Evolutionary conservation across 2,888 invertebrate species (phyloP).

Genomic region (Scotopteryx bipunctaria): DNA sequence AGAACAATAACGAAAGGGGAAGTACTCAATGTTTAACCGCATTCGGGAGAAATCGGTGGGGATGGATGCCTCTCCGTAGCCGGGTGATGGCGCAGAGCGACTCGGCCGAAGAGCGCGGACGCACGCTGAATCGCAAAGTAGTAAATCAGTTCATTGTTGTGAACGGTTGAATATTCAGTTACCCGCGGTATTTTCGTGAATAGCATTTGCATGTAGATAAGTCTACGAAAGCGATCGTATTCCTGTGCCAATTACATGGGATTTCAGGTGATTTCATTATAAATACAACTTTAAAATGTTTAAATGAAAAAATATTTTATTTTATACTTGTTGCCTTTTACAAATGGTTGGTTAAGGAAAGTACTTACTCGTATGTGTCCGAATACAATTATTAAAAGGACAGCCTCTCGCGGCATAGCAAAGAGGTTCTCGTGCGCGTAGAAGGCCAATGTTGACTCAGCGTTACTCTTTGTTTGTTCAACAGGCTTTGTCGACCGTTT

Average conservation of each 20-base stretch:
- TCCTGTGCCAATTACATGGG: slow-evolving; percentile 27
- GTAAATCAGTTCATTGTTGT: slow-evolving; percentile 72
- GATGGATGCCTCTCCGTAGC: slow-evolving; percentile 47
- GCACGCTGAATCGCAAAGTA: slow-evolving; percentile 72
- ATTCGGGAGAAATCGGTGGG: slow-evolving; percentile 52
- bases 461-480: slow-evolving; percentile 65
- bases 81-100: slow-evolving; percentile 53
- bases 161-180: slow-evolving; percentile 67
- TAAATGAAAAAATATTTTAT: not conserved
- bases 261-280: slow-evolving; percentile 8
- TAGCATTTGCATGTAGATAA: slow-evolving; percentile 59
- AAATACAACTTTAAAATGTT: not conserved
- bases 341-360: slow-evolving; percentile 5
- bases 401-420: slow-evolving; percentile 34
- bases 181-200: slow-evolving; percentile 55
- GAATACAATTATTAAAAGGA: slow-evolving; percentile 20
- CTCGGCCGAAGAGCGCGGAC: slow-evolving; percentile 62
- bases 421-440: slow-evolving; percentile 59
- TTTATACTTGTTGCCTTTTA: not conserved
- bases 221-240: slow-evolving; percentile 45
- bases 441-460: slow-evolving; percentile 63
- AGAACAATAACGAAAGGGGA: slow-evolving; percentile 45
- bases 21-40: slow-evolving; percentile 44
- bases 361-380: slow-evolving; percentile 12
- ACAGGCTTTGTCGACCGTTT: slow-evolving; percentile 59